A percentile compares a stretch with the other conserved stretches of the same genome.
Evolutionary conservation across 64 coral and sea anemone genomes (phyloP).

Genomic region (Stichodactyla helianthus): DNA sequence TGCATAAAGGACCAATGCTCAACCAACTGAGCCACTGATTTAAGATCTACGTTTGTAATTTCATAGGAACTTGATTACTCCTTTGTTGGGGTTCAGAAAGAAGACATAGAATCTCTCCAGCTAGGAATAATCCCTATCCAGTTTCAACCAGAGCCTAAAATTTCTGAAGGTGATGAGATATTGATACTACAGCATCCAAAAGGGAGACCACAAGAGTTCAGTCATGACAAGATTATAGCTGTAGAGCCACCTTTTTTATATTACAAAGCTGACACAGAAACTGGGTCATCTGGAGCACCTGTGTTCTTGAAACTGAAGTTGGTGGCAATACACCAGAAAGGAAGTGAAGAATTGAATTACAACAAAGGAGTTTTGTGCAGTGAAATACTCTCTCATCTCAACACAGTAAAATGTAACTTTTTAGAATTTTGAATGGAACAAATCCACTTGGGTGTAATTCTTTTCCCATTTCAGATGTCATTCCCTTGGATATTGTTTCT

Average conservation of each 20-base stretch:
- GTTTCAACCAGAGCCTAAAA: conserved; percentile 42
- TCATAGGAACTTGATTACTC: conserved; percentile 74
- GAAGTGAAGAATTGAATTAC: conserved; percentile 52
- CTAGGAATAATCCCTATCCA: conserved; percentile 50
- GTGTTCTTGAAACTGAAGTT: conserved; percentile 56
- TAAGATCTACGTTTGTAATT: background rate
- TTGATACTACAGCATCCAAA: conserved; percentile 80
- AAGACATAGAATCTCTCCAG: conserved; percentile 38
- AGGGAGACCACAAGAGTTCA: conserved; percentile 62
- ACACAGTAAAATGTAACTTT: conserved; percentile 61
- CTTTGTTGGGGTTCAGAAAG: conserved; percentile 61
- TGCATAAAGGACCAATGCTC: background rate
- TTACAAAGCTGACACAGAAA: conserved; percentile 81
- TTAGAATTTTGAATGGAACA: background rate
- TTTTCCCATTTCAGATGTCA: background rate
- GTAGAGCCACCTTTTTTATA: conserved; percentile 67
- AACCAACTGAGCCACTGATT: background rate
- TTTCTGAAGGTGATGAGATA: conserved; percentile 42
- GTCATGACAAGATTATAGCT: conserved; percentile 44
- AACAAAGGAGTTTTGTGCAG: conserved; percentile 88
- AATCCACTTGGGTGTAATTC: background rate
- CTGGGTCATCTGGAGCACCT: conserved; percentile 78
- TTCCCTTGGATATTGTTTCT: no score
- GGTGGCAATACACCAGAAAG: conserved; percentile 75
- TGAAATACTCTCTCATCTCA: conserved; percentile 75